Conservation (phyloP, 2,888 invertebrate genomes). For the Melinaea marsaeus region DNA sequence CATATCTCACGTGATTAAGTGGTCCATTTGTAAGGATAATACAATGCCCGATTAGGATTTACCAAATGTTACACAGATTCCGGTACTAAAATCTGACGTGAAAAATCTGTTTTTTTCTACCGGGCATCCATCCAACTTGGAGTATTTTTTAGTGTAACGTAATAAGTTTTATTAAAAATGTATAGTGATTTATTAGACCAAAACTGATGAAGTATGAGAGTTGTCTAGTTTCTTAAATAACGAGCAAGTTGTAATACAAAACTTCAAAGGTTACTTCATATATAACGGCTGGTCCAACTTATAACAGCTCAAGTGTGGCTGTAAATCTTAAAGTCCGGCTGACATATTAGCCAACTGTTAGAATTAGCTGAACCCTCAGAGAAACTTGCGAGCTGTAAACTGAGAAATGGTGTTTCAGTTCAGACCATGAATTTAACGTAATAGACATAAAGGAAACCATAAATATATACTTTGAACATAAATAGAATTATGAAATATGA, state of each 20-base stretch:
- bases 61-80: background rate
- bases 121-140: too few relatives aligned
- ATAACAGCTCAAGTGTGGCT: conserved; percentile 21
- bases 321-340: conserved; percentile 31
- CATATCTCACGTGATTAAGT: conserved; percentile 63
- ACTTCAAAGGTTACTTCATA: conserved; percentile 18
- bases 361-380: conserved; percentile 27
- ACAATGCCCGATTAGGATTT: conserved; percentile 12
- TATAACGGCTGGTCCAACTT: conserved; percentile 18
- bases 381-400: conserved; percentile 26
- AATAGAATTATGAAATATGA: too few relatives aligned
- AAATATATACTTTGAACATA: too few relatives aligned
- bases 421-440: conserved; percentile 7
- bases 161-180: too few relatives aligned
- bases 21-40: conserved; percentile 50
- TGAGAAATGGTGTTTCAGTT: conserved; percentile 23
- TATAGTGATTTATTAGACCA: too few relatives aligned
- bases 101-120: too few relatives aligned
- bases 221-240: too few relatives aligned
- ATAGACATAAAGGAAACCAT: too few relatives aligned
- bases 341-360: conserved; percentile 31
- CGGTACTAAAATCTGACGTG: background rate
- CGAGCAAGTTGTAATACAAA: background rate
- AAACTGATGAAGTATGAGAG: too few relatives aligned
- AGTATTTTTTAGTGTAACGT: too few relatives aligned